Evolutionary conservation across 1,140 invertebrate genomes (phyloP).

Genomic region (Apolygus lucorum): DNA sequence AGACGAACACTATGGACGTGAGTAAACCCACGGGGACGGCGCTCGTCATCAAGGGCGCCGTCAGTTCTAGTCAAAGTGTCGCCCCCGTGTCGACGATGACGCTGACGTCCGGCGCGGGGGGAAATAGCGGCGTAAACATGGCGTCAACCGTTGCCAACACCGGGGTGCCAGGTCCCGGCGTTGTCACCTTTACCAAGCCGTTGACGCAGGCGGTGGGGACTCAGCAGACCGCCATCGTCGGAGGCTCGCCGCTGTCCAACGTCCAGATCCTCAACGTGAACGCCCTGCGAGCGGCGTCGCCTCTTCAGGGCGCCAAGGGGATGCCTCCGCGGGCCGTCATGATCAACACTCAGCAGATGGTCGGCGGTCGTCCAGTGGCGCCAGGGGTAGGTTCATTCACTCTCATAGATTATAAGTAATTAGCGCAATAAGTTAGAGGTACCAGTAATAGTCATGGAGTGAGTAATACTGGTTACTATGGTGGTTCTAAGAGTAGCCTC

Average conservation of each 20-base stretch:
- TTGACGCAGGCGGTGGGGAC: constrained; percentile 45
- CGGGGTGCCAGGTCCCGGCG: constrained; percentile 37
- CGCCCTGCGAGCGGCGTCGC: constrained; percentile 57
- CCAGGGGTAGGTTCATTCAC: constrained; percentile 75
- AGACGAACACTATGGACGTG: constrained; percentile 28
- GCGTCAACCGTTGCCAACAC: constrained; percentile 35
- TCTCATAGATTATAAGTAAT: too few relatives aligned
- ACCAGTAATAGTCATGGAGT: too few relatives aligned
- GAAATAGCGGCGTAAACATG: constrained; percentile 29
- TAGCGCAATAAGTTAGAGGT: too few relatives aligned
- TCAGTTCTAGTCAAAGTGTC: constrained; percentile 42
- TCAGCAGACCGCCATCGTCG: constrained; percentile 45
- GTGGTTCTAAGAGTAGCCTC: too few relatives aligned
- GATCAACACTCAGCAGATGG: constrained; percentile 65
- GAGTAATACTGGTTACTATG: too few relatives aligned
- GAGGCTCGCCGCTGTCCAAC: constrained; percentile 52
- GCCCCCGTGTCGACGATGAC: constrained; percentile 54
- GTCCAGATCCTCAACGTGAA: constrained; percentile 76
- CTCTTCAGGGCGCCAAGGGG: constrained; percentile 55
- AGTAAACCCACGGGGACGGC: constrained; percentile 52
- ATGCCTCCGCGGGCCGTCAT: constrained; percentile 62
- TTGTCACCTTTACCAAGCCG: constrained; percentile 45
- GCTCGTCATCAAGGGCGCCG: constrained; percentile 58
- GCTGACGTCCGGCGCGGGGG: constrained; percentile 38
- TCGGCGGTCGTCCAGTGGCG: constrained; percentile 64